Evolutionary conservation across 2,113 vertebrate species (phyloP), one percentile per base, ranked within the genome.

Genomic region (Triplophysa rosa): DNA sequence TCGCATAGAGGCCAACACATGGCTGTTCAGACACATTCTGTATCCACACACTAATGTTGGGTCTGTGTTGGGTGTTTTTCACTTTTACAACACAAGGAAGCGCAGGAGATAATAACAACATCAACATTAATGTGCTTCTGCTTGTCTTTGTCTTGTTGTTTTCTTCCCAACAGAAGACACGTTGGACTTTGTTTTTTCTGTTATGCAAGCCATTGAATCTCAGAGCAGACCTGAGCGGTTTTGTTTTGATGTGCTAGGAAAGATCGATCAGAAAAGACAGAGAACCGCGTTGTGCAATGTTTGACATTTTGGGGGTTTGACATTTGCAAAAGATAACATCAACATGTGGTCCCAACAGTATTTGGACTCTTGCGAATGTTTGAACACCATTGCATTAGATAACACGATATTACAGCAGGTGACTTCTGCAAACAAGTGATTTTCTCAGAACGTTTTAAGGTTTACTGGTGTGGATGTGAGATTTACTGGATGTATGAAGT

Each of bases 301-400:
- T 45, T 17, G 67, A 69, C 17, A 69, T 69, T 69, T 69, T 69
- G 23, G 67, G 67, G 45, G 26, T 69, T 69, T 69, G 67, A 69
- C 33, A 37, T 37, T 37, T 6, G 33, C 33, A 37, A 37, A 37
- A 37, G 33, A 37, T 37, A 37, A 7, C 33, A 37, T 37, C 6
- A 37, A 33, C 45, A 52, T 29, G 24, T 29, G 7, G 2, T 69
- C 47, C 17, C 45, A 24, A 24, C 37, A 45, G 11, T 13, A 14
- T 49, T 13, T 49, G 11, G 47, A 49, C 47, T 3, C 14, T 49
- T 49, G 4, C 11, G 47, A 49, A 49, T 49, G 47, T 49, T 49
- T 49, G 11, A 49, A 49, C 8, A 14, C 2, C 47, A 49, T 14
- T 49, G 47, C 47, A 49, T 49, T 49, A 49, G 14, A 49, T 3